These are phyloP conservation scores for Triops longicaudatus DNA, from an alignment of 1,140 invertebrate genomes.

Conservation along the genomic window DNA sequence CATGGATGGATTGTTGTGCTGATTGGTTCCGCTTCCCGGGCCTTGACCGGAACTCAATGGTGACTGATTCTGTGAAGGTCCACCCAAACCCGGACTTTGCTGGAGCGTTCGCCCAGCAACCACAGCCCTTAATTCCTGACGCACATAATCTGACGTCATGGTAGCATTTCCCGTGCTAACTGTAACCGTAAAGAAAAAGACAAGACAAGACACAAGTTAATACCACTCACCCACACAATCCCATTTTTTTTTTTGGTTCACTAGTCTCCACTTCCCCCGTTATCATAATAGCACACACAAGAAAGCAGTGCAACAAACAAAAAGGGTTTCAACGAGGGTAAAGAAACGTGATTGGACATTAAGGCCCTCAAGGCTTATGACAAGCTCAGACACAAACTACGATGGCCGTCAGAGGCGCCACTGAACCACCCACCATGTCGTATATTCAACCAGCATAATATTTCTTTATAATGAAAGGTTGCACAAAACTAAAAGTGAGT, in stretches of 20 bases:
- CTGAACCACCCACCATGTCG: no score
- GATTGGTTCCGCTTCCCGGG: conserved; percentile 30
- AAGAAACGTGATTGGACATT: background rate
- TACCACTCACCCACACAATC: background rate
- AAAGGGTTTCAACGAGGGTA: background rate
- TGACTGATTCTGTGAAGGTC: conserved; percentile 37
- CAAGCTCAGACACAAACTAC: no score
- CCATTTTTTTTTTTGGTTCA: background rate
- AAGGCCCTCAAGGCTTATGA: background rate
- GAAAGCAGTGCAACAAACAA: background rate
- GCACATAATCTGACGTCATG: conserved; percentile 68
- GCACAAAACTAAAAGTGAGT: no score
- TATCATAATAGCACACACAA: background rate
- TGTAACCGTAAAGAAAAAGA: background rate
- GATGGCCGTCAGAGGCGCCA: no score
- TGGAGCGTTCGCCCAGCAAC: conserved; percentile 59
- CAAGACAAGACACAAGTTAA: background rate
- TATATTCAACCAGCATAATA: no score
- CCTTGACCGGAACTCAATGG: conserved; percentile 30
- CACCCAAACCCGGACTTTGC: conserved; percentile 29
- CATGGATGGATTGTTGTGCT: conserved; percentile 29
- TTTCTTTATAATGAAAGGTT: no score
- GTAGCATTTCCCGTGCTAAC: conserved; percentile 16
- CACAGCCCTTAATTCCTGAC: conserved; percentile 76
- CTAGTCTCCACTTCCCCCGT: background rate